A percentile compares a stretch with the other conserved stretches of the same genome.
Evolutionary conservation across 1,140 invertebrate species (phyloP).

Genomic region (Maconellicoccus hirsutus): DNA sequence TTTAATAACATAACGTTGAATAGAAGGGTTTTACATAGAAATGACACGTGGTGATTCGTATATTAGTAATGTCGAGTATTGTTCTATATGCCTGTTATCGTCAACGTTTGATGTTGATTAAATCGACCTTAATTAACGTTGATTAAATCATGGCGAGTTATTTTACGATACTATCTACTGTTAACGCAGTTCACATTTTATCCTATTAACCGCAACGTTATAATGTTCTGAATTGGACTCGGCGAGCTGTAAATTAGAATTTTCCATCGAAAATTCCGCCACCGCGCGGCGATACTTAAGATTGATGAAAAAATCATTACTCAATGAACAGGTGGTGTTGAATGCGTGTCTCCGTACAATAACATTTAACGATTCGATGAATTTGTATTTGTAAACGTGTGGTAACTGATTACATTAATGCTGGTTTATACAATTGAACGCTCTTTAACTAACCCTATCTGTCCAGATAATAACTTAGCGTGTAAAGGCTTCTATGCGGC

Average conservation of each 20-base stretch:
- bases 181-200: conserved; percentile 20
- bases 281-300: no score
- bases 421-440: conserved; percentile 20
- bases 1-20: not conserved
- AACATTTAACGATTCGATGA: conserved; percentile 15
- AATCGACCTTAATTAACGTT: conserved; percentile 22
- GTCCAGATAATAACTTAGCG: not conserved
- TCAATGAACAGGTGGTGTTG: no score
- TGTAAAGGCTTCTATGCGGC: not conserved
- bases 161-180: conserved; percentile 19
- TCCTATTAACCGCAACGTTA: conserved; percentile 13
- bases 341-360: not conserved
- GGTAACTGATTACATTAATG: not conserved
- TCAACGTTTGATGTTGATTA: conserved; percentile 20
- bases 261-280: no score
- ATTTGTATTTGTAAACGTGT: conserved; percentile 16
- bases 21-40: not conserved
- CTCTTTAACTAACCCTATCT: conserved; percentile 17
- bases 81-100: conserved; percentile 14
- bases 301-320: no score
- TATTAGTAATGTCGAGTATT: conserved; percentile 13
- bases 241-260: not conserved
- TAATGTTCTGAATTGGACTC: not conserved
- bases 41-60: conserved; percentile 14
- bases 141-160: conserved; percentile 22